Percentiles rank a stretch among this genome's conserved stretches.
These are phyloP conservation scores for Gastrophysa polygoni DNA, from an alignment of 2,888 invertebrate species.

Conservation along the genomic window DNA sequence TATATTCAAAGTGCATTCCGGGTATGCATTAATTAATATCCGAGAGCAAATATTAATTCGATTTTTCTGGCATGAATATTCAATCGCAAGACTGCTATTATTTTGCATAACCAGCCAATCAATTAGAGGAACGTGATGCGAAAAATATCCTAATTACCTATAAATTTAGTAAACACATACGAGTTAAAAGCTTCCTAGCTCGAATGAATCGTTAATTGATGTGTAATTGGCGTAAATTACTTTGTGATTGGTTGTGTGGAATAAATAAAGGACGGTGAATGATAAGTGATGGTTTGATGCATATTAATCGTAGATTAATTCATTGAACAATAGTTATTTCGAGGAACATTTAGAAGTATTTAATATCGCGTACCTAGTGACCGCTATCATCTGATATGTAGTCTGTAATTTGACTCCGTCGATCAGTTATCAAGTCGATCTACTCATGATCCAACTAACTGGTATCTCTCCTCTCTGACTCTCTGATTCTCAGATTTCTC, in stretches of 20 bases:
- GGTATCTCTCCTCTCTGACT: too few relatives aligned
- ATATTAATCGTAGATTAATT: background rate
- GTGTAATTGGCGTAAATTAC: conserved; percentile 10
- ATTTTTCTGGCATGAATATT: conserved; percentile 16
- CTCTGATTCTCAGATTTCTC: too few relatives aligned
- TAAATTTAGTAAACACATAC: conserved; percentile 12
- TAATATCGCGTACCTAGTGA: background rate
- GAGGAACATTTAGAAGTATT: background rate
- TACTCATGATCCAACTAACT: too few relatives aligned
- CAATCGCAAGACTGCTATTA: conserved; percentile 3
- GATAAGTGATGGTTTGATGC: background rate
- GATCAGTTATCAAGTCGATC: background rate
- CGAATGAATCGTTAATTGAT: conserved; percentile 4
- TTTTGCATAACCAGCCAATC: conserved; percentile 19
- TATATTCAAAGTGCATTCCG: conserved; percentile 8
- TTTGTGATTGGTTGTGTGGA: conserved; percentile 17
- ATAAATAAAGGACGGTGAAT: conserved; percentile 18
- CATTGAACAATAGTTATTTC: background rate
- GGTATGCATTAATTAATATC: conserved; percentile 13
- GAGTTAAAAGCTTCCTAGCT: conserved; percentile 8
- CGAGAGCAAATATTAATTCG: conserved; percentile 3
- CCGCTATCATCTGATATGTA: background rate
- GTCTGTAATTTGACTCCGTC: background rate
- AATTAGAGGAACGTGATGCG: conserved; percentile 19
- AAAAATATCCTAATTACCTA: conserved; percentile 14